phyloP scores from a whole-genome alignment of 1,140 invertebrate genomes.

The Holcopasites calliopsidis region DNA sequence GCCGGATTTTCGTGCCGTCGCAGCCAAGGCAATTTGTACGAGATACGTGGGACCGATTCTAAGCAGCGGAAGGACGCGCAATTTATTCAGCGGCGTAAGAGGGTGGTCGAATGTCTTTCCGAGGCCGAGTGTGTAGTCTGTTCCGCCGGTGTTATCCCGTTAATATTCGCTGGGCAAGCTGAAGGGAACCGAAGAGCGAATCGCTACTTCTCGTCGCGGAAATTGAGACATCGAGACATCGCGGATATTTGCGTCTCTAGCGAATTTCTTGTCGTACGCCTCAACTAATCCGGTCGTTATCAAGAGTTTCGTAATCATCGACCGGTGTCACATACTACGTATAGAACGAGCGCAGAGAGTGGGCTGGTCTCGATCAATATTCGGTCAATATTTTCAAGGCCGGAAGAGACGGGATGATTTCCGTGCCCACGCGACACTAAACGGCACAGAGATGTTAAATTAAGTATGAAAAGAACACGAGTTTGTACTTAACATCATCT shows the following conservation, averaged over 20 bases:
- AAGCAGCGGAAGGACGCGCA: neutral
- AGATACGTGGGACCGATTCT: neutral
- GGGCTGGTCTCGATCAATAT: conserved; percentile 35
- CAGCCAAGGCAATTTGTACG: neutral
- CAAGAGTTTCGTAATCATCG: conserved; percentile 36
- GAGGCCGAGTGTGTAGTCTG: neutral
- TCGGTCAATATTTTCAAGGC: conserved; percentile 39
- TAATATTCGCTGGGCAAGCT: neutral
- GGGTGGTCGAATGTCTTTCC: neutral
- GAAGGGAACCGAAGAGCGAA: neutral
- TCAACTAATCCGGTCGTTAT: conserved; percentile 28
- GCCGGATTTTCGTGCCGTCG: neutral
- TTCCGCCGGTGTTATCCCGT: neutral
- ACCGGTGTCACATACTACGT: neutral
- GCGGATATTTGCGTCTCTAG: conserved; percentile 29
- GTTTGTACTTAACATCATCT: conserved; percentile 35
- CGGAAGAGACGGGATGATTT: conserved; percentile 12
- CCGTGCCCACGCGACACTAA: neutral
- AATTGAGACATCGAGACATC: conserved; percentile 34
- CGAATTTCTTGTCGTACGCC: conserved; percentile 22
- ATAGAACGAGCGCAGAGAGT: neutral
- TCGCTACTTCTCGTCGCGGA: conserved; percentile 1
- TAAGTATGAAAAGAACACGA: conserved; percentile 18
- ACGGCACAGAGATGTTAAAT: neutral
- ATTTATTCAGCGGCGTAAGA: conserved; percentile 3